A percentile compares a stretch with the other conserved stretches of the same genome.
Conservation (phyloP, 2,797 vertebrate genomes). For the Iguana delicatissima region DNA sequence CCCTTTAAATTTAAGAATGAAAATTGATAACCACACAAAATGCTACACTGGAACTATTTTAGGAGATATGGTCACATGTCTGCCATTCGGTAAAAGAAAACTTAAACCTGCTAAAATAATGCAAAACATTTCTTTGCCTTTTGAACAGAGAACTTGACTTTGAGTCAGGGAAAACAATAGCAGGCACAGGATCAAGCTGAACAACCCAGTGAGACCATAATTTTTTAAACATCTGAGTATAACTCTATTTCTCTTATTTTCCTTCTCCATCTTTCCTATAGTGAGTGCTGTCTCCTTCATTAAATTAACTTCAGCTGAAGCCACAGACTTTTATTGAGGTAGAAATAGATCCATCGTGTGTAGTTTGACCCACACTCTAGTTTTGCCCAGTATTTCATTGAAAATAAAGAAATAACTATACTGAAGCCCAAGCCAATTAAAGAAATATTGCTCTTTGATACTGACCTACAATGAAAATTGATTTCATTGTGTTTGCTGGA, state of each 20-base stretch:
- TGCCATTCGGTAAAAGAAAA: too few species aligned
- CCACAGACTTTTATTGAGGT: neutral
- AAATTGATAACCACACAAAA: too few species aligned
- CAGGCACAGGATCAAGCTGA: neutral
- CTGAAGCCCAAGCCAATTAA: conserved; percentile 56
- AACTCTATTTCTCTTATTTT: too few species aligned
- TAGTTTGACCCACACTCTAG: conserved; percentile 6
- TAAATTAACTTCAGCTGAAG: neutral
- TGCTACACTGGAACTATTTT: too few species aligned
- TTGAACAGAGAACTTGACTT: too few species aligned
- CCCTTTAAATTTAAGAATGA: too few species aligned
- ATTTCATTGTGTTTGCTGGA: conserved; percentile 61
- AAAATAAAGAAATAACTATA: conserved; percentile 31
- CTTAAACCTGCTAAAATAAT: too few species aligned
- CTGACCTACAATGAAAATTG: conserved; percentile 63
- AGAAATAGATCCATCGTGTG: conserved; percentile 10
- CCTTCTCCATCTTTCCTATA: too few species aligned
- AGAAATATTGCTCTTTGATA: conserved; percentile 59
- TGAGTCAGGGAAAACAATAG: neutral
- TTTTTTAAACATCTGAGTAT: neutral
- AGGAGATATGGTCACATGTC: too few species aligned
- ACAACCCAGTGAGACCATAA: neutral
- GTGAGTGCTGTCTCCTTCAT: too few species aligned
- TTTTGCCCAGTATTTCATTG: conserved; percentile 31
- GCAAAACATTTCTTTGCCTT: too few species aligned